A percentile compares a stretch with the other conserved stretches of the same genome.
These are phyloP conservation scores for Prenolepis imparis DNA, from an alignment of 2,888 invertebrate genomes.

Conservation along the genomic window DNA sequence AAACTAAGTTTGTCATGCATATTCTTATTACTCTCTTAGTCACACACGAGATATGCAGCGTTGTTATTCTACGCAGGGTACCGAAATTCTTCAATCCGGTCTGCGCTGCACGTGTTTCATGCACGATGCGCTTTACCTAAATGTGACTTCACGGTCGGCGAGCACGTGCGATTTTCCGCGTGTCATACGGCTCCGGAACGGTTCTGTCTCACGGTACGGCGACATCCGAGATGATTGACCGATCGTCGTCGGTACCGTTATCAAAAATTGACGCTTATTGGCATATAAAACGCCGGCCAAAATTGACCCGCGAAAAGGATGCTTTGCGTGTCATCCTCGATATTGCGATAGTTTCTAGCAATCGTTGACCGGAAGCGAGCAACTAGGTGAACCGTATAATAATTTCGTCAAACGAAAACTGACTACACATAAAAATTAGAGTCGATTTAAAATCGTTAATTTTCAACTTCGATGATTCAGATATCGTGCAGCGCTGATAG, in stretches of 20 bases:
- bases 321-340: constrained; percentile 21
- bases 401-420: constrained; percentile 6
- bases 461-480: constrained; percentile 29
- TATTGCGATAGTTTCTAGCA: constrained; percentile 1
- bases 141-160: constrained; percentile 61
- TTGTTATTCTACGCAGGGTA: constrained; percentile 12
- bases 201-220: constrained; percentile 76
- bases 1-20: neutral
- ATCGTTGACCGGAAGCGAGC: constrained; percentile 19
- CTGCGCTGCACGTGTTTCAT: constrained; percentile 58
- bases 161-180: constrained; percentile 67
- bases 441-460: neutral
- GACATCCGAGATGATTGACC: constrained; percentile 77
- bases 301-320: constrained; percentile 16
- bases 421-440: neutral
- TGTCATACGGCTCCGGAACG: constrained; percentile 62
- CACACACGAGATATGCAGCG: neutral
- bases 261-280: constrained; percentile 77
- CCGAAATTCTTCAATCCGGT: constrained; percentile 14
- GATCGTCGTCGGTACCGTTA: constrained; percentile 78
- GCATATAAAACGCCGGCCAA: constrained; percentile 58
- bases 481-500: constrained; percentile 17
- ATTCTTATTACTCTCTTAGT: constrained; percentile 9
- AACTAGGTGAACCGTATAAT: constrained; percentile 18
- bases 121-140: constrained; percentile 63